Conservation (phyloP, 2,888 invertebrate genomes). For the Endomychus coccineus region DNA sequence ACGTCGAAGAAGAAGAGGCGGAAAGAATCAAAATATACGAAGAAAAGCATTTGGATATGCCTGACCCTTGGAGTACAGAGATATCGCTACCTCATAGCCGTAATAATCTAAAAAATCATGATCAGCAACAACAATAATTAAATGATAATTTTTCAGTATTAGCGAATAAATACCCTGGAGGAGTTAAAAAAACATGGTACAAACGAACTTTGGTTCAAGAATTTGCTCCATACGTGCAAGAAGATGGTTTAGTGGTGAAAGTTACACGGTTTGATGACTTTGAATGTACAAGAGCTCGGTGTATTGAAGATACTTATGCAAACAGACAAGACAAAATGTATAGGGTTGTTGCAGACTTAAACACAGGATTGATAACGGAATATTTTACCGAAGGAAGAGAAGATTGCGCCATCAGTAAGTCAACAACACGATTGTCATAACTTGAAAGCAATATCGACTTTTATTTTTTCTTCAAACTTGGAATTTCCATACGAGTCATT, state of each 20-base stretch:
- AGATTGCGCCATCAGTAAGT: constrained; percentile 60
- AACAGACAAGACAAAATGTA: constrained; percentile 60
- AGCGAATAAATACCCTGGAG: constrained; percentile 55
- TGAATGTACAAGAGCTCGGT: constrained; percentile 43
- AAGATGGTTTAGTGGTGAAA: constrained; percentile 63
- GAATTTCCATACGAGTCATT: too few species aligned
- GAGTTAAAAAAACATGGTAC: constrained; percentile 59
- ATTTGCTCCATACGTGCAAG: constrained; percentile 67
- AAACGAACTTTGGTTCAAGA: constrained; percentile 69
- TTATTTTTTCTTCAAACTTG: too few species aligned
- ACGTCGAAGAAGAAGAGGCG: constrained; percentile 48
- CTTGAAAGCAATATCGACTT: too few species aligned
- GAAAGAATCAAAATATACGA: constrained; percentile 40
- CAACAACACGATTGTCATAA: too few species aligned
- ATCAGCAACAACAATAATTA: too few species aligned
- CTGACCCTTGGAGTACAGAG: constrained; percentile 64
- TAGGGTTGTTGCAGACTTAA: constrained; percentile 48
- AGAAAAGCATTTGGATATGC: constrained; percentile 72
- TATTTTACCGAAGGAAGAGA: constrained; percentile 57
- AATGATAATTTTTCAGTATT: constrained; percentile 26
- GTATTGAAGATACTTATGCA: constrained; percentile 54
- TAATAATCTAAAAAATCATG: too few species aligned
- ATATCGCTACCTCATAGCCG: constrained; percentile 55
- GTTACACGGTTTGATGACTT: constrained; percentile 57
- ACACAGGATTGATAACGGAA: constrained; percentile 50